Evolutionary conservation across 2,888 invertebrate genomes (phyloP).

Genomic region (Erannis defoliaria): DNA sequence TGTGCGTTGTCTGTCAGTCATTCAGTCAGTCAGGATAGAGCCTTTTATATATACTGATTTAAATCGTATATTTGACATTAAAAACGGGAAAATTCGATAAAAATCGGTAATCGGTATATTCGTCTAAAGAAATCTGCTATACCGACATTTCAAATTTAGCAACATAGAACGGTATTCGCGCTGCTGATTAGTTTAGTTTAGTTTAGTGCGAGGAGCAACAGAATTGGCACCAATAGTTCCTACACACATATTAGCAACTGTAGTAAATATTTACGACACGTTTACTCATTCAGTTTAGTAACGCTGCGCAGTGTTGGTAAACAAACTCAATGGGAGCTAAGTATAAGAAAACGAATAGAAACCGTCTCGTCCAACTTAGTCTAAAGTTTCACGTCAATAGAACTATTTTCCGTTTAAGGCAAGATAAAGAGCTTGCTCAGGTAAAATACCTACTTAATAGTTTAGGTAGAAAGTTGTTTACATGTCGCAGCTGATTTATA

Average conservation of each 20-base stretch:
- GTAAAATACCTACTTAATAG: background rate
- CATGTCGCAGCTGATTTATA: background rate
- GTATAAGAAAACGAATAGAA: background rate
- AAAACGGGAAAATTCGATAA: too few species aligned
- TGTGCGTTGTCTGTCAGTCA: too few species aligned
- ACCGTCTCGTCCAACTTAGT: background rate
- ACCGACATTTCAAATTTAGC: too few species aligned
- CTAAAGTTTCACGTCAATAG: background rate
- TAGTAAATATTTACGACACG: background rate
- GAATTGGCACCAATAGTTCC: too few species aligned
- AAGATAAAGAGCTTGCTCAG: background rate
- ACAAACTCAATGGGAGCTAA: background rate
- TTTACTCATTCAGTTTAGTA: background rate
- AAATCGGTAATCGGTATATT: too few species aligned
- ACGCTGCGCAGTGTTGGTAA: background rate
- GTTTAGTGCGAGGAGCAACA: too few species aligned
- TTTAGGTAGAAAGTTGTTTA: background rate
- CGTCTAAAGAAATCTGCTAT: too few species aligned
- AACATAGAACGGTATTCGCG: too few species aligned
- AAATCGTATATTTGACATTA: too few species aligned
- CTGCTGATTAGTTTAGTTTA: too few species aligned
- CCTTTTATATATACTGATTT: too few species aligned
- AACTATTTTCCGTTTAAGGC: background rate
- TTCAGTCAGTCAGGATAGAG: too few species aligned
- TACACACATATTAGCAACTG: background rate